Percentiles rank a stretch among this genome's conserved stretches.
phyloP scores from a whole-genome alignment of 1,140 invertebrate species.

The Trialeurodes vaporariorum region DNA sequence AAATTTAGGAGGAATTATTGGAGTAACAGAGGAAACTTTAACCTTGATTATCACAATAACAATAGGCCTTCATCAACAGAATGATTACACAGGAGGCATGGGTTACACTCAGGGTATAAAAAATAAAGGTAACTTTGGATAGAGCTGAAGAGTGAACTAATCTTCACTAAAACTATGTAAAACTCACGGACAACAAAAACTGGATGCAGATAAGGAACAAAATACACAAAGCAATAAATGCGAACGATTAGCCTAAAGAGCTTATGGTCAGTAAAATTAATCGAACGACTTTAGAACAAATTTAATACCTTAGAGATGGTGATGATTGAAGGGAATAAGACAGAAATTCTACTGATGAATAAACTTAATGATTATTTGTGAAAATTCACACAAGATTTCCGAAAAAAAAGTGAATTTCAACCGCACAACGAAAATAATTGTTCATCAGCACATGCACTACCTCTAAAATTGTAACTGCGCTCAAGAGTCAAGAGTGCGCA shows the following conservation, averaged over 20 bases:
- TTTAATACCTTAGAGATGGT: neutral
- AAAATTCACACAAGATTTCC: neutral
- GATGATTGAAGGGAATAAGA: neutral
- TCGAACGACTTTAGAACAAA: neutral
- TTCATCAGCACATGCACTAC: neutral
- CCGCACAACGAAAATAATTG: neutral
- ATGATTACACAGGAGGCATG: neutral
- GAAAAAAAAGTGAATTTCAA: neutral
- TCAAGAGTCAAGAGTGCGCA: neutral
- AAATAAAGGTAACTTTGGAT: neutral
- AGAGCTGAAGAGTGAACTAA: neutral
- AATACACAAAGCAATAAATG: neutral
- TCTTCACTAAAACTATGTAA: neutral
- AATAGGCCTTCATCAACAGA: neutral
- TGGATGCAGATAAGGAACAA: neutral
- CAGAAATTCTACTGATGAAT: neutral
- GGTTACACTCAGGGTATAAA: neutral
- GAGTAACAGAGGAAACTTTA: neutral
- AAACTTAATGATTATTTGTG: neutral
- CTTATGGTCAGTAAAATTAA: neutral
- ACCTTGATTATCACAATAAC: neutral
- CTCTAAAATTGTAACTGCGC: neutral
- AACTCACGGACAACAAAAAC: neutral
- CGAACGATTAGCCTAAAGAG: neutral
- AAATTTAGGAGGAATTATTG: no score